Evolutionary conservation across 2,797 vertebrate species (phyloP).

Genomic region (Jordanella pulchra): DNA sequence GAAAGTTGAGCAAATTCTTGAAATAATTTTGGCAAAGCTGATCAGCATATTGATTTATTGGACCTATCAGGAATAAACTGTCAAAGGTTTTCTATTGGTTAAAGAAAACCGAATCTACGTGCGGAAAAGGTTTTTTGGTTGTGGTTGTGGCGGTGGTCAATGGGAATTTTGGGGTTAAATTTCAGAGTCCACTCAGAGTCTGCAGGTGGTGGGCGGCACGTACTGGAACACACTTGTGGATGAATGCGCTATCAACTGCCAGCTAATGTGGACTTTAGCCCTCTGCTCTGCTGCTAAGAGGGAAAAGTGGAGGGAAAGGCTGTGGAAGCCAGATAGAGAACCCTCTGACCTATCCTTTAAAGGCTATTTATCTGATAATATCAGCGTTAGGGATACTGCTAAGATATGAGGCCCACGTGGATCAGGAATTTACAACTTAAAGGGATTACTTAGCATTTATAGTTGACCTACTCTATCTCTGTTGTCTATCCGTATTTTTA

Average conservation of each 20-base stretch:
- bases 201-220: background rate
- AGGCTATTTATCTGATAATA: background rate
- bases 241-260: constrained; percentile 40
- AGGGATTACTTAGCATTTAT: background rate
- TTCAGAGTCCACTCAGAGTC: background rate
- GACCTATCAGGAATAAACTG: background rate
- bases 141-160: too few relatives aligned
- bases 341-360: constrained; percentile 6
- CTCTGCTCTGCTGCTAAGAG: constrained; percentile 9
- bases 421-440: background rate
- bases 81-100: constrained; percentile 17
- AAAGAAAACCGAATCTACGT: background rate
- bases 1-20: background rate
- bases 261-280: constrained; percentile 52
- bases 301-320: background rate
- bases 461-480: background rate
- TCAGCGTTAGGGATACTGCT: background rate
- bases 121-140: background rate
- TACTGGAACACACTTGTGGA: constrained; percentile 2
- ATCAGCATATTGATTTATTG: background rate
- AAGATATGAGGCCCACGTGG: background rate
- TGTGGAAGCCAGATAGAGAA: constrained; percentile 1
- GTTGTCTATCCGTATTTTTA: background rate
- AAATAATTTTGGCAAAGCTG: background rate
- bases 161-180: constrained; percentile 16